Percentiles rank a stretch among this genome's conserved stretches.
phyloP scores from a whole-genome alignment of 1,140 invertebrate genomes.

The Drosophila triauraria region DNA sequence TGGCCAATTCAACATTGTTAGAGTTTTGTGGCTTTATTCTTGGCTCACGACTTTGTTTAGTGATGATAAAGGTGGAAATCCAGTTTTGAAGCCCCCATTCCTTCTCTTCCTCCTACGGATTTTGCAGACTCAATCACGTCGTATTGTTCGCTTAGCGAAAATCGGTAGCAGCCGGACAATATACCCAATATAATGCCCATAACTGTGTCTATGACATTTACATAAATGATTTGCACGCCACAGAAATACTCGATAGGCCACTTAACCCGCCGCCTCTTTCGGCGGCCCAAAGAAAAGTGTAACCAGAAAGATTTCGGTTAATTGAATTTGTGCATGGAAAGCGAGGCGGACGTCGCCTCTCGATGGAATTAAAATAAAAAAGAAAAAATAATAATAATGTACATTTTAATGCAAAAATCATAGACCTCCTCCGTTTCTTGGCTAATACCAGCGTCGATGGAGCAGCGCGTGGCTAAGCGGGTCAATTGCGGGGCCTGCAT shows the following conservation, averaged over 20 bases:
- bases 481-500: conserved; percentile 65
- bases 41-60: conserved; percentile 30
- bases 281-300: conserved; percentile 44
- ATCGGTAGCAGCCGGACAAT: conserved; percentile 41
- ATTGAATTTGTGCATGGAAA: conserved; percentile 60
- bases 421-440: conserved; percentile 31
- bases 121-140: conserved; percentile 46
- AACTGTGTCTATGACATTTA: conserved; percentile 42
- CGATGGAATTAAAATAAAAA: conserved; percentile 14
- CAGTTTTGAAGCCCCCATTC: conserved; percentile 16
- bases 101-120: not conserved
- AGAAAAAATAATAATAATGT: conserved; percentile 48
- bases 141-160: conserved; percentile 47
- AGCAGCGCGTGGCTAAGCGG: conserved; percentile 67
- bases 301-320: conserved; percentile 50
- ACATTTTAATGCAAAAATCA: conserved; percentile 64
- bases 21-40: conserved; percentile 18
- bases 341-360: conserved; percentile 38
- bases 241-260: conserved; percentile 42
- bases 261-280: conserved; percentile 26
- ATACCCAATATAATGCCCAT: conserved; percentile 31
- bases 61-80: conserved; percentile 38
- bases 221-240: conserved; percentile 69
- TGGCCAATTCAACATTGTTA: conserved; percentile 31
- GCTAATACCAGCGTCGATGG: conserved; percentile 40